Evolutionary conservation across 2,797 vertebrate species (phyloP).

Genomic region (Poecilia picta): DNA sequence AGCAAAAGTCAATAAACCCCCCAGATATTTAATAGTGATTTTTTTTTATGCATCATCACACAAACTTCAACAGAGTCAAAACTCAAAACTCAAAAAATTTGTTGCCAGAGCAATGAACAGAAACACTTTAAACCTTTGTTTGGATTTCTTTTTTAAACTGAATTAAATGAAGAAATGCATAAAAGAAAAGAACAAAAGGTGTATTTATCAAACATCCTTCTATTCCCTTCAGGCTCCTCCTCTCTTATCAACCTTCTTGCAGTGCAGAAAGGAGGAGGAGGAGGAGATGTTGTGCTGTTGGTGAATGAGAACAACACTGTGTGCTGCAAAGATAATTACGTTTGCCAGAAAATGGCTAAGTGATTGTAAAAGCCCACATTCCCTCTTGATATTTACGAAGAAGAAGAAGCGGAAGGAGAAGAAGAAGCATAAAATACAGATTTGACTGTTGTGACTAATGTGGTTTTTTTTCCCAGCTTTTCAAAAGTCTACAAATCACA

Average conservation of each 20-base stretch:
- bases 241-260: slow-evolving; percentile 3
- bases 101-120: neutral
- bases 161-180: neutral
- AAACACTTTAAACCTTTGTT: neutral
- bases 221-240: slow-evolving; percentile 1
- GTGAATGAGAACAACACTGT: slow-evolving; percentile 13
- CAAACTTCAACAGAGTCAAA: neutral
- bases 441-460: neutral
- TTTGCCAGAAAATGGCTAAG: slow-evolving; percentile 9
- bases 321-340: slow-evolving; percentile 8
- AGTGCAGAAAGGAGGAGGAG: neutral
- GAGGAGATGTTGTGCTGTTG: neutral
- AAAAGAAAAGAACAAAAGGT: slow-evolving; percentile 1
- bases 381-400: neutral
- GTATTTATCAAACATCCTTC: slow-evolving; percentile 2
- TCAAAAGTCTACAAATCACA: neutral
- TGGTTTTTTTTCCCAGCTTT: neutral
- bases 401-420: neutral
- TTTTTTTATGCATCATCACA: neutral
- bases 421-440: neutral
- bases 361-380: neutral
- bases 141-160: neutral
- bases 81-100: neutral
- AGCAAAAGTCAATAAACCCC: neutral
- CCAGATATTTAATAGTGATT: neutral